A percentile compares a stretch with the other conserved stretches of the same genome.
phyloP scores from a whole-genome alignment of 2,888 invertebrate genomes.

The Alviniconcha strummeri region DNA sequence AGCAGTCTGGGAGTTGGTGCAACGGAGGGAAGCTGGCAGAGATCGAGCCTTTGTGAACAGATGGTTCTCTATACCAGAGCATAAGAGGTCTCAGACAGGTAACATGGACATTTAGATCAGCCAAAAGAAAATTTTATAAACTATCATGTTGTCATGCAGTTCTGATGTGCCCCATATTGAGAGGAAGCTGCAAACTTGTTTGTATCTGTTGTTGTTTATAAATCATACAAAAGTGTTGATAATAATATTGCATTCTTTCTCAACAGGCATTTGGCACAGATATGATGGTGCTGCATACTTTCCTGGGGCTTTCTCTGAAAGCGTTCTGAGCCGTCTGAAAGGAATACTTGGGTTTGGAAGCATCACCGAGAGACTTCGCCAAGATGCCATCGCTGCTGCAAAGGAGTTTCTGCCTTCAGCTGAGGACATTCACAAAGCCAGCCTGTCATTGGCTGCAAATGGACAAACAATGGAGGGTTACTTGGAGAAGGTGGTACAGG shows the following conservation, averaged over 20 bases:
- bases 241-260: no score
- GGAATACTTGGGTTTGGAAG: neutral
- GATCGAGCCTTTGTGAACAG: neutral
- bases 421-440: conserved; percentile 5
- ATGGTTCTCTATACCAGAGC: neutral
- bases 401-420: conserved; percentile 24
- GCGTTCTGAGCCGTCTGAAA: neutral
- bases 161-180: no score
- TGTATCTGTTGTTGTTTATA: no score
- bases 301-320: neutral
- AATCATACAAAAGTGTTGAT: no score
- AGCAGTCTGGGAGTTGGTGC: conserved; percentile 19
- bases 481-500: conserved; percentile 17
- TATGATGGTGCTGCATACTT: conserved; percentile 33
- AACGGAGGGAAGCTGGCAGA: neutral
- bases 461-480: conserved; percentile 8
- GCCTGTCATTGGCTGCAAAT: neutral
- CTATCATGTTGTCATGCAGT: no score
- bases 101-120: no score
- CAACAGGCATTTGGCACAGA: conserved; percentile 29
- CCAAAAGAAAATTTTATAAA: no score
- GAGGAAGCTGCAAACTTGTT: no score
- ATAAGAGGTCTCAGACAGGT: no score
- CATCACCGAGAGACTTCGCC: neutral
- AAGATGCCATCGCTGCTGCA: conserved; percentile 7